Conservation (phyloP, 1,140 invertebrate genomes). For the Procambarus virginalis region DNA sequence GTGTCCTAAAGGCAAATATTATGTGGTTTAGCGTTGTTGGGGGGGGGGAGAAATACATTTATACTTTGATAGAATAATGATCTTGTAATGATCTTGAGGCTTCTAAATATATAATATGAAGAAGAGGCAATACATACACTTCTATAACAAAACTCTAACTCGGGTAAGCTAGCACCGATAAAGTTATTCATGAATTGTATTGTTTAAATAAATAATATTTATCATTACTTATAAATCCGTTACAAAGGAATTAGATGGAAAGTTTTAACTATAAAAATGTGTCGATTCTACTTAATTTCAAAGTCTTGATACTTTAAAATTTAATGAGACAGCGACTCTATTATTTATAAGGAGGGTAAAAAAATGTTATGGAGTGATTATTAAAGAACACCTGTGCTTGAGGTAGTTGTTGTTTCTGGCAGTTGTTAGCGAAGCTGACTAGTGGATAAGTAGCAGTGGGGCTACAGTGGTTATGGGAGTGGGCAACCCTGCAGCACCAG, state of each 20-base stretch:
- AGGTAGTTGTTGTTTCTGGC: neutral
- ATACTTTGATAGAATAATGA: neutral
- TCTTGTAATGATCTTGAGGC: neutral
- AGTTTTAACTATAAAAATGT: too few relatives aligned
- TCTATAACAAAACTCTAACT: neutral
- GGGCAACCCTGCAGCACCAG: too few relatives aligned
- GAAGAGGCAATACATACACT: neutral
- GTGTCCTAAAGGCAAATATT: too few relatives aligned
- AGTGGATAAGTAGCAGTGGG: neutral
- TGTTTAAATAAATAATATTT: too few relatives aligned
- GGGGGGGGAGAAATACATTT: neutral
- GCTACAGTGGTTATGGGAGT: too few relatives aligned
- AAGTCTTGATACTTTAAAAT: neutral
- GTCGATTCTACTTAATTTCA: too few relatives aligned
- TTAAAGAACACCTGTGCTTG: neutral
- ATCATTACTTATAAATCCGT: too few relatives aligned
- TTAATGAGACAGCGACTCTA: neutral
- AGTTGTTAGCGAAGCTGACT: neutral
- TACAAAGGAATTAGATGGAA: too few relatives aligned
- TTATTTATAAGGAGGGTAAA: neutral
- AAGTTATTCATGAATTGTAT: too few relatives aligned
- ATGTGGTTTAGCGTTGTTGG: neutral
- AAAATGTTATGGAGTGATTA: neutral
- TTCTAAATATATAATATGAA: neutral
- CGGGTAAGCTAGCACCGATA: neutral